Conservation (phyloP, 23 tunicate genomes). For the Trididemnum clinides region DNA sequence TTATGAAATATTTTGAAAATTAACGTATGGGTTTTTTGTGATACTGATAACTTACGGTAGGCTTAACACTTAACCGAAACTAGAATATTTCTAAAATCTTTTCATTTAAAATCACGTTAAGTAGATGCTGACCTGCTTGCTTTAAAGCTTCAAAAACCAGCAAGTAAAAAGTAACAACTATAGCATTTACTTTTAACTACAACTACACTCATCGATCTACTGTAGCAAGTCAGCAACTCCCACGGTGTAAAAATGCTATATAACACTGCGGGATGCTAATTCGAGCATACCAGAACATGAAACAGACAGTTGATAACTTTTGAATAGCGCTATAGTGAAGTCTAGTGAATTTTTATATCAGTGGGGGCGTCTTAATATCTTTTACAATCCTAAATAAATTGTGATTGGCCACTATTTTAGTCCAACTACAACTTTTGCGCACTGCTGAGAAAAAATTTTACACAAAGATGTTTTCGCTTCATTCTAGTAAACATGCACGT, state of each 20-base stretch:
- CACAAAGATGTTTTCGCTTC: not conserved
- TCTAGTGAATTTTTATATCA: not conserved
- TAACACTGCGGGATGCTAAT: not conserved
- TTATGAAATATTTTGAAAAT: not conserved
- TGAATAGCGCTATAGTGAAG: not conserved
- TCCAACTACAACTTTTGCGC: not conserved
- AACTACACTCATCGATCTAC: too few species aligned
- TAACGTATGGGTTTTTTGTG: not conserved
- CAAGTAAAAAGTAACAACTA: too few species aligned
- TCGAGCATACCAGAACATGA: not conserved
- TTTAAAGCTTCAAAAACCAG: too few species aligned
- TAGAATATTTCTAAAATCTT: not conserved
- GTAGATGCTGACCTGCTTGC: too few species aligned
- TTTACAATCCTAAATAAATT: not conserved
- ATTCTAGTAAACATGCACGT: not conserved
- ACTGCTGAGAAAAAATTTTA: not conserved
- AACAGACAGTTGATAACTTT: not conserved
- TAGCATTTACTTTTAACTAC: too few species aligned
- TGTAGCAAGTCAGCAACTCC: not conserved
- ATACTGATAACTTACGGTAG: not conserved
- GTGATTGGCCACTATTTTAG: not conserved
- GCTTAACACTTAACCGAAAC: not conserved
- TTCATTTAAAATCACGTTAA: too few species aligned
- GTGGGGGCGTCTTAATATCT: not conserved
- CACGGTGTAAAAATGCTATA: not conserved